Evolutionary conservation across 2,888 invertebrate species (phyloP).

Genomic region (Drosophila flavopinicola): DNA sequence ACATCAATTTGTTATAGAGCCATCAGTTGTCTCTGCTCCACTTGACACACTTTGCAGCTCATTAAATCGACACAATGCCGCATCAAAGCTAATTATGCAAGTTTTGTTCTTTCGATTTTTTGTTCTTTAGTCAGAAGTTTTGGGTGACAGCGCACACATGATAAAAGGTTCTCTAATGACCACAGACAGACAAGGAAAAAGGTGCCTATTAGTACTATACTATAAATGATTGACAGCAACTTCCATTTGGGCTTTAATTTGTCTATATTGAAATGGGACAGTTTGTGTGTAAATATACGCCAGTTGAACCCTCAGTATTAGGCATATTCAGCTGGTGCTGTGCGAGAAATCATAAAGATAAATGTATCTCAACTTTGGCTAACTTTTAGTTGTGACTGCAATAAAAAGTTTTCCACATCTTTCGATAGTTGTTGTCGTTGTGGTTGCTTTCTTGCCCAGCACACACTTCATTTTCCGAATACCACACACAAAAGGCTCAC

Average conservation of each 20-base stretch:
- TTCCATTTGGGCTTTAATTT: not conserved
- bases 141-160: conserved; percentile 58
- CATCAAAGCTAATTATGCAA: conserved; percentile 79
- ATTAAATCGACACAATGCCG: conserved; percentile 75
- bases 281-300: too few species aligned
- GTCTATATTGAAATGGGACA: not conserved
- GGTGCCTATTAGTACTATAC: conserved; percentile 14
- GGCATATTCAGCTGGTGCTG: conserved; percentile 4
- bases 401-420: conserved; percentile 24
- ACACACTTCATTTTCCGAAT: conserved; percentile 16
- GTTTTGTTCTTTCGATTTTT: conserved; percentile 43
- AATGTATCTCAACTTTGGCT: conserved; percentile 15
- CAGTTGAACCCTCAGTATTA: not conserved
- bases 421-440: conserved; percentile 27
- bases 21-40: conserved; percentile 63
- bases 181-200: conserved; percentile 27
- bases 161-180: conserved; percentile 62
- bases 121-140: not conserved
- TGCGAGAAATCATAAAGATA: conserved; percentile 4
- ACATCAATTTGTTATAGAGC: conserved; percentile 78
- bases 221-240: conserved; percentile 24
- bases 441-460: conserved; percentile 17
- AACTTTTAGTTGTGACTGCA: conserved; percentile 17
- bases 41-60: conserved; percentile 77
- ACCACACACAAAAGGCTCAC: conserved; percentile 32